Evolutionary conservation across 2,888 invertebrate genomes (phyloP).

Genomic region (Scaptomyza parva): DNA sequence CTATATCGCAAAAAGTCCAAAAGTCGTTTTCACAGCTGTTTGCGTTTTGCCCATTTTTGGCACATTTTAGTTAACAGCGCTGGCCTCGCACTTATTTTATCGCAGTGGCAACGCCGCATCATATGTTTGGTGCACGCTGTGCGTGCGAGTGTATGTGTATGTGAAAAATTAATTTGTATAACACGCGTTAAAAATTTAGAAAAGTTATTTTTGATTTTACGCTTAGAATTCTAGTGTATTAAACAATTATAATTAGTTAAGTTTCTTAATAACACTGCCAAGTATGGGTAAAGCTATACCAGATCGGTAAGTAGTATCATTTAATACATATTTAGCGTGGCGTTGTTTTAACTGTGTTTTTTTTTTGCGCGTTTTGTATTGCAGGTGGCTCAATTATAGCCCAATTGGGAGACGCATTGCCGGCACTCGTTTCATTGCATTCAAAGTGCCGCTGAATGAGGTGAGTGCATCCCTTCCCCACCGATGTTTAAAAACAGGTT

Average conservation of each 20-base stretch:
- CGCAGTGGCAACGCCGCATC: slow-evolving; percentile 9
- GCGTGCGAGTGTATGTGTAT: not conserved
- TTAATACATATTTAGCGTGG: not conserved
- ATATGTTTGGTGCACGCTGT: slow-evolving; percentile 1
- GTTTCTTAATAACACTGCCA: not conserved
- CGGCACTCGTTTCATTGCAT: slow-evolving; percentile 87
- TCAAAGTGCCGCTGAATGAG: slow-evolving; percentile 86
- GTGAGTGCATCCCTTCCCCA: slow-evolving; percentile 76
- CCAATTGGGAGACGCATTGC: slow-evolving; percentile 85
- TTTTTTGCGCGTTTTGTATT: slow-evolving; percentile 34
- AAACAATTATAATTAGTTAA: not conserved
- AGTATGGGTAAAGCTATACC: slow-evolving; percentile 62
- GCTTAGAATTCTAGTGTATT: not conserved
- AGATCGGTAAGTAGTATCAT: slow-evolving; percentile 57
- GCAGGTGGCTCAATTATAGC: slow-evolving; percentile 84
- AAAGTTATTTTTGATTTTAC: not conserved
- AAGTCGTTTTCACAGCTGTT: slow-evolving; percentile 61
- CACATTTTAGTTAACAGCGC: slow-evolving; percentile 33
- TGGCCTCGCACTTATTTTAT: not conserved
- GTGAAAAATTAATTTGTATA: slow-evolving; percentile 11
- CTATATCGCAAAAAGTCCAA: slow-evolving; percentile 62
- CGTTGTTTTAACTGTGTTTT: slow-evolving; percentile 8
- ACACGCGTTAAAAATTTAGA: slow-evolving; percentile 10
- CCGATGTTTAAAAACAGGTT: slow-evolving; percentile 60
- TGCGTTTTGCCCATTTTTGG: slow-evolving; percentile 29